Base-by-base conservation (phyloP, 2,113 vertebrate species). In the Lathamus discolor region DNA sequence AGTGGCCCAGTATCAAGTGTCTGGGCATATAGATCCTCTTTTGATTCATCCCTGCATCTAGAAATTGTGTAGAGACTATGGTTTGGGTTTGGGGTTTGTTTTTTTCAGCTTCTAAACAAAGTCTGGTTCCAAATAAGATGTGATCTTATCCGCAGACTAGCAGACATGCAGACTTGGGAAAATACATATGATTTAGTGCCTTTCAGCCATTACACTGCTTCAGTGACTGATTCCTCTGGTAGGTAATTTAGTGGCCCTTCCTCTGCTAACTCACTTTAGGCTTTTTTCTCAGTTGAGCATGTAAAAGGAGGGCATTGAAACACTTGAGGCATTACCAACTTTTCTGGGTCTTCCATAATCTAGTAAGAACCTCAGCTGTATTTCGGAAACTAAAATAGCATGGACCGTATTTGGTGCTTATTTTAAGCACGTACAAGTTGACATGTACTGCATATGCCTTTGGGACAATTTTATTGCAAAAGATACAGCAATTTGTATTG, bases 401-500 rank as follows among this genome's bases (percentile, higher is more conserved):
- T 22, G 22, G 37, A 10, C 52, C 20, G 4, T 83, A 89, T 83
- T 92, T 85, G 23, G 23, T 70, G 39, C 68, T 62, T 64, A 14
- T 93, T 84, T 82, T 44, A 88, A 87, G 27, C 10, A 35, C 4
- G 5, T 48, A 74, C 2, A 3, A 94, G 17, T 72, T 4, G 8
- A 82, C 35, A 48, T 10, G 14, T 20, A 83, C 59, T 69, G 48
- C 16, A 13, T 72, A 33, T 75, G 75, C 81, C 46, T 94, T 95
- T 93, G 88, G 62, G 67, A 83, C 49, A 67, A 41, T 88, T 97
- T 97, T 97, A 97, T 96, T 97, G 94, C 75, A 94, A 95, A 95
- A 96, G 59, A 69, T 94, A 90, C 0, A 94, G 64, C 86, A 91
- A 54, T 43, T 83, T 95, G 59, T 23, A 49, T 39, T 81, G n/a